A percentile compares a stretch with the other conserved stretches of the same genome.
Conservation (phyloP, 2,797 vertebrate genomes). For the Sebastes hubbsi region DNA sequence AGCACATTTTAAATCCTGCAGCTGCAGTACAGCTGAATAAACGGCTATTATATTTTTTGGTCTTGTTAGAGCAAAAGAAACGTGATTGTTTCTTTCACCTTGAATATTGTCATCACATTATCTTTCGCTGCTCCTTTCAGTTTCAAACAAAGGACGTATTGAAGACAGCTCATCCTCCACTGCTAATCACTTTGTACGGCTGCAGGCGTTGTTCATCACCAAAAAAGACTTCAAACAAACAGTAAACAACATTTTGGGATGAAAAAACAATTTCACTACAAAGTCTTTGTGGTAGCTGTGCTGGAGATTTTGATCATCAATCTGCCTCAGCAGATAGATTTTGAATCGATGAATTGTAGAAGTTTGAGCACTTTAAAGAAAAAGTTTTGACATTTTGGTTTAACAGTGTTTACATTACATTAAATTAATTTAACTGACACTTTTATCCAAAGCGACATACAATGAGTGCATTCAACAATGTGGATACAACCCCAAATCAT, state of each 20-base stretch:
- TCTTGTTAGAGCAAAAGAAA: constrained; percentile 36
- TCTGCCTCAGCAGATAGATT: background rate
- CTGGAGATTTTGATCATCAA: background rate
- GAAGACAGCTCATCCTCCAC: background rate
- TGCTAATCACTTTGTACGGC: background rate
- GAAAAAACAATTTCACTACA: background rate
- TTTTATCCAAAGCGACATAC: background rate
- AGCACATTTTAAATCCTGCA: constrained; percentile 50
- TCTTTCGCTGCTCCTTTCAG: constrained; percentile 8
- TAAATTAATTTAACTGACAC: background rate
- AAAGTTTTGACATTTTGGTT: background rate
- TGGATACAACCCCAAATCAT: background rate
- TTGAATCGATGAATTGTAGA: background rate
- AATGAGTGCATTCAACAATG: background rate
- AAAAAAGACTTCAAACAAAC: background rate
- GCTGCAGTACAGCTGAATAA: constrained; percentile 49
- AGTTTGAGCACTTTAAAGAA: background rate
- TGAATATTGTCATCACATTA: constrained; percentile 28
- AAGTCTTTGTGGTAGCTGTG: background rate
- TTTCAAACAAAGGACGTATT: background rate
- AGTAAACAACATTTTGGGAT: background rate
- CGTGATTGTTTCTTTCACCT: constrained; percentile 38
- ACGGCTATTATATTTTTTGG: constrained; percentile 20
- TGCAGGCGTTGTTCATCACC: background rate
- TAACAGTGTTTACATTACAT: background rate